Conservation (phyloP, 2,797 vertebrate genomes). For the Myotis findleyi region DNA sequence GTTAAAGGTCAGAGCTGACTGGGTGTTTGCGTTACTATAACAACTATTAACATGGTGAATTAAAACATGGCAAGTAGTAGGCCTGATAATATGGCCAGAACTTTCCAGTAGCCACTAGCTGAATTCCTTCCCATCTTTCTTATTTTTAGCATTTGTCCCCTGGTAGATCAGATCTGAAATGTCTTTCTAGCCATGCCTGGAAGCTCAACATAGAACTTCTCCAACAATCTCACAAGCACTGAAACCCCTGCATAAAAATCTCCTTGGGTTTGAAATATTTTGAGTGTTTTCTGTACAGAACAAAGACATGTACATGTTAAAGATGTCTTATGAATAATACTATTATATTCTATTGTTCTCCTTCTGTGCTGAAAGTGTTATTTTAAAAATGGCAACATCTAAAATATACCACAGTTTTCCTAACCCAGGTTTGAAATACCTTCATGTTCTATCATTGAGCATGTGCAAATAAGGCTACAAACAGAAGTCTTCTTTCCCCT, state of each 20-base stretch:
- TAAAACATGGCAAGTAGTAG: neutral
- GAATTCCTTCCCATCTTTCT: neutral
- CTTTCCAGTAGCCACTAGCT: neutral
- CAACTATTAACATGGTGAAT: neutral
- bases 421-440: neutral
- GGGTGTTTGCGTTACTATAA: neutral
- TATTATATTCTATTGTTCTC: neutral
- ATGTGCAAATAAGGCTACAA: neutral
- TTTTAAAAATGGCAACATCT: slow-evolving; percentile 18
- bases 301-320: neutral
- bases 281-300: neutral
- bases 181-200: neutral
- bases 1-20: neutral
- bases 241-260: neutral
- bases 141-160: neutral
- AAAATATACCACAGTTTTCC: neutral
- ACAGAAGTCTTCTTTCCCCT: neutral
- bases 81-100: neutral
- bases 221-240: neutral
- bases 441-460: neutral
- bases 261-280: neutral
- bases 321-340: neutral
- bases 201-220: neutral
- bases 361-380: neutral
- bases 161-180: neutral